Conservation (phyloP, 2,888 invertebrate genomes). For the Drosophila tanythrix region DNA sequence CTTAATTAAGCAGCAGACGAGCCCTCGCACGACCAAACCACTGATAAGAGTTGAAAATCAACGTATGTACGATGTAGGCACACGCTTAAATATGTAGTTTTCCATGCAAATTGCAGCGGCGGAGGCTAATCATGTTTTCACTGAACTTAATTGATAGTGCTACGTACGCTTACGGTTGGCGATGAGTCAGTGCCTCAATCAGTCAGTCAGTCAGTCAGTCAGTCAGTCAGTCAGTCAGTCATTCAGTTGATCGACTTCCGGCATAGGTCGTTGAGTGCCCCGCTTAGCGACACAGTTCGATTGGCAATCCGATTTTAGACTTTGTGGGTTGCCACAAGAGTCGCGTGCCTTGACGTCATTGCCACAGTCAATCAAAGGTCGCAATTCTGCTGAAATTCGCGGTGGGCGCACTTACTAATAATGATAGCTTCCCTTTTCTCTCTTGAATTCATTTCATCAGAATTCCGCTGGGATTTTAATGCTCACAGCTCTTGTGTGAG, state of each 20-base stretch:
- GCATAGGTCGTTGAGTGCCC: constrained; percentile 44
- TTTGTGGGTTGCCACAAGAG: constrained; percentile 22
- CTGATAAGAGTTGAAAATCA: too few relatives aligned
- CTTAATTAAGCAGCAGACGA: constrained; percentile 62
- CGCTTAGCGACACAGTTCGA: constrained; percentile 50
- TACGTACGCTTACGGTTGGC: background rate
- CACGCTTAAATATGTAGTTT: too few relatives aligned
- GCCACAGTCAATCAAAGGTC: constrained; percentile 60
- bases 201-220: background rate
- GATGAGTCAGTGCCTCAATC: background rate
- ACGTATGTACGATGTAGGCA: background rate
- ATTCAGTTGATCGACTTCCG: background rate
- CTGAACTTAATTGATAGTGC: background rate
- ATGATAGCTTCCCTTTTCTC: background rate
- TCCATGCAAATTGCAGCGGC: background rate
- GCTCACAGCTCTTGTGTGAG: background rate
- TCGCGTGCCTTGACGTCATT: constrained; percentile 74
- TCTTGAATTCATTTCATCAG: constrained; percentile 5
- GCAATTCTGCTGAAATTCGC: constrained; percentile 41
- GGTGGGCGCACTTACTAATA: constrained; percentile 6
- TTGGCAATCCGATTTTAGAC: constrained; percentile 29
- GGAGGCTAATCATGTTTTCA: background rate
- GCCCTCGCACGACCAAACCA: constrained; percentile 17
- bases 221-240: background rate
- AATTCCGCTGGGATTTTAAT: constrained; percentile 28